Evolutionary conservation across 2,888 invertebrate species (phyloP).

Genomic region (Ennomos fuscantarius): DNA sequence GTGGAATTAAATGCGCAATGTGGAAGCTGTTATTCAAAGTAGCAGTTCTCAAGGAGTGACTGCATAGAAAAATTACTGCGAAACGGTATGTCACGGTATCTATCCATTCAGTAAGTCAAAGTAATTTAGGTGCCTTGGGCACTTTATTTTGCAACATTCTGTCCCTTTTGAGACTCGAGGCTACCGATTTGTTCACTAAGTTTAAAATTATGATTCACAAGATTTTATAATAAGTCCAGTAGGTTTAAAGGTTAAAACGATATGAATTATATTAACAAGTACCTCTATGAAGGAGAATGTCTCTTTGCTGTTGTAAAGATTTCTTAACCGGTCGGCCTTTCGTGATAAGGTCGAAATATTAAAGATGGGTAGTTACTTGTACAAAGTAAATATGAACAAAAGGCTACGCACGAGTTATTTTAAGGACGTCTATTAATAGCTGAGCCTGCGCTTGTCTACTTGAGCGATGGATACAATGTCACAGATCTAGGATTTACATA

Average conservation of each 20-base stretch:
- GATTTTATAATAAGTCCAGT: slow-evolving; percentile 20
- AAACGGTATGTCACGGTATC: slow-evolving; percentile 67
- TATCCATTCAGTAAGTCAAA: slow-evolving; percentile 55
- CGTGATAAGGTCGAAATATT: slow-evolving; percentile 44
- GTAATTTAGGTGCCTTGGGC: slow-evolving; percentile 57
- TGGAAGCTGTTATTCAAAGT: slow-evolving; percentile 21
- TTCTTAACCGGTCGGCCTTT: slow-evolving; percentile 45
- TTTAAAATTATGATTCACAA: slow-evolving; percentile 24
- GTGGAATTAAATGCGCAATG: slow-evolving; percentile 43
- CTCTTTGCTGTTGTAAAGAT: slow-evolving; percentile 39
- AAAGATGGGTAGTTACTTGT: slow-evolving; percentile 41
- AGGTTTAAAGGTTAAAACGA: slow-evolving; percentile 40
- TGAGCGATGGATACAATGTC: too few relatives aligned
- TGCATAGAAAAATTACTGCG: slow-evolving; percentile 62
- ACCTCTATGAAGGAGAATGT: slow-evolving; percentile 42
- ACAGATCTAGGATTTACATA: too few relatives aligned
- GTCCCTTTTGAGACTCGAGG: slow-evolving; percentile 43
- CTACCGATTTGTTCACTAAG: slow-evolving; percentile 29
- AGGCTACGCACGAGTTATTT: slow-evolving; percentile 38
- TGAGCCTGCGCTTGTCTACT: not conserved
- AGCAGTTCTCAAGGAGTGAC: slow-evolving; percentile 30
- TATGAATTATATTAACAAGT: slow-evolving; percentile 43
- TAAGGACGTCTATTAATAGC: slow-evolving; percentile 37
- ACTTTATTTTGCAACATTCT: slow-evolving; percentile 58
- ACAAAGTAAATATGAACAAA: slow-evolving; percentile 43